phyloP scores from a whole-genome alignment of 92 coral and sea anemone species.

The Actinernus sp. region DNA sequence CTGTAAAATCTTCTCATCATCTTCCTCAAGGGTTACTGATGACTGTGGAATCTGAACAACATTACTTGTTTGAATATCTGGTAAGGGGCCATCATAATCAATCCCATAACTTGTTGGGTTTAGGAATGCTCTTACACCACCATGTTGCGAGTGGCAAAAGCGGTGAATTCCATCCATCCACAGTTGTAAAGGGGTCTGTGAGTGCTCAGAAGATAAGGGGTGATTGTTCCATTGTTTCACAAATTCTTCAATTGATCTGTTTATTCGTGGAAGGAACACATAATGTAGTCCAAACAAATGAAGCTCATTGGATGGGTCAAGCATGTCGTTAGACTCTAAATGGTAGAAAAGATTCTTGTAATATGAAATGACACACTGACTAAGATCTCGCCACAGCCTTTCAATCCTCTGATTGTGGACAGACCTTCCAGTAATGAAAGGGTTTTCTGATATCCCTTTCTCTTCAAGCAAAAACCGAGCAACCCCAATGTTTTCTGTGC shows the following conservation, averaged over 20 bases:
- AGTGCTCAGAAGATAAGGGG: not conserved
- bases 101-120: conserved; percentile 3
- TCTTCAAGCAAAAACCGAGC: conserved; percentile 2
- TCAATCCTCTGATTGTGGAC: conserved; percentile 29
- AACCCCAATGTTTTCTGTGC: not conserved
- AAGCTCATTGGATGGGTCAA: too few species aligned
- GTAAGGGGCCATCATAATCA: conserved; percentile 21
- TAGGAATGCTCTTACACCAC: not conserved
- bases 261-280: too few species aligned
- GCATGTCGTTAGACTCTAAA: too few species aligned
- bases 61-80: conserved; percentile 3
- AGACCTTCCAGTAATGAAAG: conserved; percentile 10
- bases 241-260: conserved; percentile 9
- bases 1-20: too few species aligned
- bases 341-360: too few species aligned
- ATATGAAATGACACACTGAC: conserved; percentile 8
- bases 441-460: not conserved
- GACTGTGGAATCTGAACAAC: conserved; percentile 12
- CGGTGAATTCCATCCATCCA: conserved; percentile 9
- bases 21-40: not conserved
- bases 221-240: not conserved
- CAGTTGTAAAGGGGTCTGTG: conserved; percentile 2
- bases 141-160: not conserved
- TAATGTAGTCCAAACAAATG: too few species aligned
- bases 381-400: conserved; percentile 36